phyloP scores from a whole-genome alignment of 2,797 vertebrate species.

The Phyllotis vaccarum region DNA sequence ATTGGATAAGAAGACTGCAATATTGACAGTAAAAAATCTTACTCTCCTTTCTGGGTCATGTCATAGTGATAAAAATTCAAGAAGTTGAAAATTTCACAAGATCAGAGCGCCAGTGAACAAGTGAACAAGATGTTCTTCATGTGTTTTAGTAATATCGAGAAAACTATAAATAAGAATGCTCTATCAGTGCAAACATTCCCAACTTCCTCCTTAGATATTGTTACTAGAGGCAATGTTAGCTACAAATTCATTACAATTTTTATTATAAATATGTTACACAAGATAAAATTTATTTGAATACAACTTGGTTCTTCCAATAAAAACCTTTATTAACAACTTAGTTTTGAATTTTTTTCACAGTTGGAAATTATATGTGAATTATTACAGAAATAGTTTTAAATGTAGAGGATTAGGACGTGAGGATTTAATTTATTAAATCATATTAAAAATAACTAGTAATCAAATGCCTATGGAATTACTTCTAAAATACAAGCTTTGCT shows the following conservation, averaged over 20 bases:
- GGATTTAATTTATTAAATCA: conserved; percentile 33
- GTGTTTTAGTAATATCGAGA: conserved; percentile 67
- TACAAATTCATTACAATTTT: conserved; percentile 66
- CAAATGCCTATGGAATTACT: not conserved
- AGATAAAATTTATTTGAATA: conserved; percentile 50
- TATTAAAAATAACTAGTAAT: conserved; percentile 56
- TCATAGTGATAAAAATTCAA: conserved; percentile 61
- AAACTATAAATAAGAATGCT: conserved; percentile 33
- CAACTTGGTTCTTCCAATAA: not conserved
- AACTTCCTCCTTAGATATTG: conserved; percentile 18
- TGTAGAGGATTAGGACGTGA: not conserved
- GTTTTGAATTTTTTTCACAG: conserved; percentile 42
- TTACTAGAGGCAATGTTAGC: conserved; percentile 56
- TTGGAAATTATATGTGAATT: conserved; percentile 61
- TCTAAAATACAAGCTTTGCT: conserved; percentile 19
- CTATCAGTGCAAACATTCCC: conserved; percentile 45
- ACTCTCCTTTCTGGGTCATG: conserved; percentile 41
- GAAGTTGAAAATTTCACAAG: conserved; percentile 59
- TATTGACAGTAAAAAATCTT: conserved; percentile 29
- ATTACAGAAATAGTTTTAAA: conserved; percentile 54
- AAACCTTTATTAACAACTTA: not conserved
- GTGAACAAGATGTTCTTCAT: conserved; percentile 58
- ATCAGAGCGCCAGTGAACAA: conserved; percentile 54
- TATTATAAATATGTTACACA: conserved; percentile 56
- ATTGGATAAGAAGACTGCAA: conserved; percentile 46